Evolutionary conservation across 2,113 vertebrate species (phyloP).

Genomic region (Donacobius atricapilla): DNA sequence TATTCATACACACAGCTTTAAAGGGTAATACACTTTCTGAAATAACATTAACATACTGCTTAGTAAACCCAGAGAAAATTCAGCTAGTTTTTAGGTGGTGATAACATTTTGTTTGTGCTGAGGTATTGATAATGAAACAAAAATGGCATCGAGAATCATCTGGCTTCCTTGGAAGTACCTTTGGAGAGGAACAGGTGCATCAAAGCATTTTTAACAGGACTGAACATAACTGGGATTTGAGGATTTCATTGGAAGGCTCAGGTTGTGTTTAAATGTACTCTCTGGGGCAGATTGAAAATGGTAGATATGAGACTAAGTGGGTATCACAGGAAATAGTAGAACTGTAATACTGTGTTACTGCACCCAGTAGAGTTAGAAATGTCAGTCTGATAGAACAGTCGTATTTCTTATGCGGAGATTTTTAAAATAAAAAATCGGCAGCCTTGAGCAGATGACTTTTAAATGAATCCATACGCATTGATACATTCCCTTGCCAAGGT

Average conservation of each 20-base stretch:
- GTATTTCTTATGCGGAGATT: neutral
- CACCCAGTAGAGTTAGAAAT: neutral
- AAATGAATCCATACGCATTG: slow-evolving; percentile 49
- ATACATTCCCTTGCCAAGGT: slow-evolving; percentile 49
- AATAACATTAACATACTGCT: neutral
- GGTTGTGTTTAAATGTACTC: neutral
- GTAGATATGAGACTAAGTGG: neutral
- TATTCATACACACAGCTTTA: neutral
- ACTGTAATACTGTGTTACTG: neutral
- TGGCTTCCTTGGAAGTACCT: neutral
- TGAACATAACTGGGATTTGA: neutral
- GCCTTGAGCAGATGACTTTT: slow-evolving; percentile 21
- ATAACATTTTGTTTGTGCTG: neutral
- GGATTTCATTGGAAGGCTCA: neutral
- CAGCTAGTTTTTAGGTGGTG: neutral
- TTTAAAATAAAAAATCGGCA: slow-evolving; percentile 14
- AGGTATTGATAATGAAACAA: neutral
- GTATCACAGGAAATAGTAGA: neutral
- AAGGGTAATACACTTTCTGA: neutral
- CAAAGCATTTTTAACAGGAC: neutral
- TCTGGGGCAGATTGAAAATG: neutral
- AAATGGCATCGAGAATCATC: neutral
- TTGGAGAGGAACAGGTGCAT: neutral
- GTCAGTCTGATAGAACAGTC: neutral
- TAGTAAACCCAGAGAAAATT: neutral